phyloP scores from a whole-genome alignment of 1,140 invertebrate species.

The Lepidurus packardi region DNA sequence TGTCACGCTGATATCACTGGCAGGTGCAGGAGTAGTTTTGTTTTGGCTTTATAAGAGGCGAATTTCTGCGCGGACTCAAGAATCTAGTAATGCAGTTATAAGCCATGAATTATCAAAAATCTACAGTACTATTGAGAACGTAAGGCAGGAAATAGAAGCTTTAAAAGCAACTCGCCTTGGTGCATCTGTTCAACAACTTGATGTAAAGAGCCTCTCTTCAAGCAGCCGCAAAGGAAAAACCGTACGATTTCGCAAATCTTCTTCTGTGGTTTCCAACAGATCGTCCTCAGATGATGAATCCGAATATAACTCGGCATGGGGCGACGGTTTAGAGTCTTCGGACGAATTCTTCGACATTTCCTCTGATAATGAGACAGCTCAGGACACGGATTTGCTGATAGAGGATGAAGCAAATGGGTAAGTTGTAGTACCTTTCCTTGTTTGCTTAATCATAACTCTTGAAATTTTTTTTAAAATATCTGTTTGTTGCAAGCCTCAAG shows the following conservation, averaged over 20 bases:
- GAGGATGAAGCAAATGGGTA: not conserved
- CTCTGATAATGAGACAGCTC: not conserved
- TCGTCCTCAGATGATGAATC: constrained; percentile 2
- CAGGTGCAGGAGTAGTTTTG: not conserved
- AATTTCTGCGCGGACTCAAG: not conserved
- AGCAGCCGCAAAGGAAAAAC: not conserved
- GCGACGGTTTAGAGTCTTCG: not conserved
- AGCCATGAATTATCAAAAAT: not conserved
- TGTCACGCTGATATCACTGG: not conserved
- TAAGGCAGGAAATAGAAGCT: not conserved
- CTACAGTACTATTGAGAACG: not conserved
- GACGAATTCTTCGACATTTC: constrained; percentile 6
- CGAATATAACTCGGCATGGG: not conserved
- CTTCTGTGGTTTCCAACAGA: not conserved
- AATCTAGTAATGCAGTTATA: not conserved
- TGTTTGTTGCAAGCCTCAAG: not conserved
- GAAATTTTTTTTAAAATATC: too few relatives aligned
- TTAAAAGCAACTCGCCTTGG: not conserved
- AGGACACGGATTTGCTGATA: not conserved
- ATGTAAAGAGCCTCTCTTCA: not conserved
- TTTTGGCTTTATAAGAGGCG: not conserved
- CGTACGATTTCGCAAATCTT: not conserved
- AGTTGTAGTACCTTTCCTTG: not conserved
- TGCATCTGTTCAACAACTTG: not conserved
- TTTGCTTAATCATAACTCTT: not conserved